Conservation (phyloP, 1,140 invertebrate species). For the Pogonomyrmex californicus region DNA sequence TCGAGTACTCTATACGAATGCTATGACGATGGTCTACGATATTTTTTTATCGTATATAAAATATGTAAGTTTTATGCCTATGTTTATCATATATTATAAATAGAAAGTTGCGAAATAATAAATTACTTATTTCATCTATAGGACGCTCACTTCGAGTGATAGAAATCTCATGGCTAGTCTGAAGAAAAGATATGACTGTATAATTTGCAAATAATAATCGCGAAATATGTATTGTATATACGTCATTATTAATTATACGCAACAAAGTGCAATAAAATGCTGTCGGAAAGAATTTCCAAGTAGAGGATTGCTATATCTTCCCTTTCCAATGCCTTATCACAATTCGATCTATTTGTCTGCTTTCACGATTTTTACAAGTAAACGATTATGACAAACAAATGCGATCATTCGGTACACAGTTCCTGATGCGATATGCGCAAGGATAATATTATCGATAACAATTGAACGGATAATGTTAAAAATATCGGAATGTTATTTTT, state of each 20-base stretch:
- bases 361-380: background rate
- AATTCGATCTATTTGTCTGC: slow-evolving; percentile 22
- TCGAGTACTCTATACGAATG: slow-evolving; percentile 93
- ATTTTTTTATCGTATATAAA: slow-evolving; percentile 94
- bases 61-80: slow-evolving; percentile 87
- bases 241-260: slow-evolving; percentile 4
- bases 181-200: slow-evolving; percentile 11
- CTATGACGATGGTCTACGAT: slow-evolving; percentile 93
- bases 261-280: slow-evolving; percentile 29
- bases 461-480: background rate
- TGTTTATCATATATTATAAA: background rate
- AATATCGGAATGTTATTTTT: background rate
- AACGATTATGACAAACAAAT: slow-evolving; percentile 17
- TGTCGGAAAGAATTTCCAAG: slow-evolving; percentile 15
- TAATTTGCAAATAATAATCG: slow-evolving; percentile 7
- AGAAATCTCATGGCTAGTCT: slow-evolving; percentile 51
- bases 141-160: slow-evolving; percentile 64
- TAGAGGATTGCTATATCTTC: slow-evolving; percentile 26
- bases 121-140: slow-evolving; percentile 13
- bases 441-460: background rate
- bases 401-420: background rate
- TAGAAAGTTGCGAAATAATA: background rate
- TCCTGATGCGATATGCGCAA: slow-evolving; percentile 1
- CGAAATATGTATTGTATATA: background rate
- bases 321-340: slow-evolving; percentile 1